phyloP scores from a whole-genome alignment of 2,888 invertebrate species.

The Latrodectus hesperus region DNA sequence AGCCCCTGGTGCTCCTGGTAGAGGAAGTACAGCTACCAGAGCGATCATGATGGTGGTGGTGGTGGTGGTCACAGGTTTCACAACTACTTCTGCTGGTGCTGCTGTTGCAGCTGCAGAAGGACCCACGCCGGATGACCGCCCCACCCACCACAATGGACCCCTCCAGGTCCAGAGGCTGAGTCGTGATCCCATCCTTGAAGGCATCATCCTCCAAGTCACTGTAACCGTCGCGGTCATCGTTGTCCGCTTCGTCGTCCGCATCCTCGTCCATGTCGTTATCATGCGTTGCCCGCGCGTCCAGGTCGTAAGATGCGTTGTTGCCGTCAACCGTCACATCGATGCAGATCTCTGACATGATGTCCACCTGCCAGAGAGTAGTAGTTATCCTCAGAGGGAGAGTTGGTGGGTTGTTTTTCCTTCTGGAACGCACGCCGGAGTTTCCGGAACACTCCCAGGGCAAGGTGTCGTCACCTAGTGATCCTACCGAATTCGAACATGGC shows the following conservation, averaged over 20 bases:
- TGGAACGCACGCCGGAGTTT: background rate
- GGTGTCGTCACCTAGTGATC: background rate
- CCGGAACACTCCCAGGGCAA: background rate
- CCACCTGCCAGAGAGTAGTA: background rate
- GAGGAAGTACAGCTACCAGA: slow-evolving; percentile 19
- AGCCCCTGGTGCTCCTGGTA: slow-evolving; percentile 28
- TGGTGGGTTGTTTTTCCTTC: background rate
- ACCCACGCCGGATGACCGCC: background rate
- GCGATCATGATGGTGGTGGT: slow-evolving; percentile 5
- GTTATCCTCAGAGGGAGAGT: background rate
- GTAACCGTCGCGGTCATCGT: slow-evolving; percentile 36
- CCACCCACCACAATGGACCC: slow-evolving; percentile 67
- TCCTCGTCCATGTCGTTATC: background rate
- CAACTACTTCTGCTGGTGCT: slow-evolving; percentile 29
- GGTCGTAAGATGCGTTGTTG: background rate
- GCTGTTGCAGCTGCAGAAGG: slow-evolving; percentile 39
- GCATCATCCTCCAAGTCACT: slow-evolving; percentile 6
- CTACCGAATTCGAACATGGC: background rate
- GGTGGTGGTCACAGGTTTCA: background rate
- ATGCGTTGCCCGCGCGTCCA: background rate
- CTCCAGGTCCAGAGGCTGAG: slow-evolving; percentile 49
- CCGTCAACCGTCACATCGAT: slow-evolving; percentile 17
- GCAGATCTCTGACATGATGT: slow-evolving; percentile 43
- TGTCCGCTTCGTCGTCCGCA: slow-evolving; percentile 48
- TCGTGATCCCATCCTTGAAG: background rate